A percentile compares a stretch with the other conserved stretches of the same genome.
These are phyloP conservation scores for Araneus ventricosus DNA, from an alignment of 1,140 invertebrate species.

Conservation along the genomic window DNA sequence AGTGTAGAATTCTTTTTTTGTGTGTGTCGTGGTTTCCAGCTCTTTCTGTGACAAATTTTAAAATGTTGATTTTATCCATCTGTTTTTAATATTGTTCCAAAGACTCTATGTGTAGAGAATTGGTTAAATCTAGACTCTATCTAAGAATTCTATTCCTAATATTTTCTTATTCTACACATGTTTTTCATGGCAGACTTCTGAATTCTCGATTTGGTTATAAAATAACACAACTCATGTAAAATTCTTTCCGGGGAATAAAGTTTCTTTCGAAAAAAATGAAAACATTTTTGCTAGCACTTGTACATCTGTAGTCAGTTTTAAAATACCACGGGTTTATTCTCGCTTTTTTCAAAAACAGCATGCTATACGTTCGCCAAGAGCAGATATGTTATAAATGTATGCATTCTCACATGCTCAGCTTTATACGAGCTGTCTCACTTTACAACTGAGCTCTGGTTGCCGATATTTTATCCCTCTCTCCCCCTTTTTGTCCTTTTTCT, in stretches of 20 bases:
- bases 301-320: conserved; percentile 5
- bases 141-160: not conserved
- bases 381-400: conserved; percentile 49
- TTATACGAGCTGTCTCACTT: conserved; percentile 45
- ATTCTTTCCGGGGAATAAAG: conserved; percentile 3
- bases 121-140: not conserved
- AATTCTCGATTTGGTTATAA: conserved; percentile 16
- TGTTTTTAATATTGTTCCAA: not conserved
- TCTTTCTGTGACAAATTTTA: too few species aligned
- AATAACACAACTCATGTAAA: conserved; percentile 7
- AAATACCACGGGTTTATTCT: conserved; percentile 13
- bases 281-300: not conserved
- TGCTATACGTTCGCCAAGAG: not conserved
- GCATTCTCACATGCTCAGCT: conserved; percentile 22
- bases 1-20: too few species aligned
- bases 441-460: conserved; percentile 15
- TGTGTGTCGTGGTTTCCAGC: too few species aligned
- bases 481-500: conserved; percentile 26
- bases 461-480: conserved; percentile 25
- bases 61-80: not conserved
- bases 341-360: not conserved
- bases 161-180: not conserved
- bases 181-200: not conserved
- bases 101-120: not conserved
- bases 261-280: not conserved